These are phyloP conservation scores for Sialia sialis DNA, from an alignment of 2,113 vertebrate species.

Conservation along the genomic window DNA sequence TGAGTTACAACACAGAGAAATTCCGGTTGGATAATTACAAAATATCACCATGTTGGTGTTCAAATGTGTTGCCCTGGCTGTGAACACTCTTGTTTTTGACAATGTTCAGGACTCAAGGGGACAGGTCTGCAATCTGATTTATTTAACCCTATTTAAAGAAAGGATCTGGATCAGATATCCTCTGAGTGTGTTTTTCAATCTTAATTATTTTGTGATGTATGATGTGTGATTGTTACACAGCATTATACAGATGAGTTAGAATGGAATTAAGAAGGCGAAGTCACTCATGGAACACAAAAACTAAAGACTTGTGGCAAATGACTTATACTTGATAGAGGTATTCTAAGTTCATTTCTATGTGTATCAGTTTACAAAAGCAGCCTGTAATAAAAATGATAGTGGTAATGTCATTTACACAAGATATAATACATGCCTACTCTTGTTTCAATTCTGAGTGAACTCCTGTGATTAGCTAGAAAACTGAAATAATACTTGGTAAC, in stretches of 20 bases:
- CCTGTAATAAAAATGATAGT: neutral
- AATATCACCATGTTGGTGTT: neutral
- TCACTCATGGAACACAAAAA: neutral
- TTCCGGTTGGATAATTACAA: neutral
- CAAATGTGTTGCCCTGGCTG: neutral
- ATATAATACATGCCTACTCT: neutral
- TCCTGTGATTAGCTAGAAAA: neutral
- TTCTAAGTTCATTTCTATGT: neutral
- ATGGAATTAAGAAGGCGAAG: neutral
- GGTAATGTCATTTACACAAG: neutral
- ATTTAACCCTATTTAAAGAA: neutral
- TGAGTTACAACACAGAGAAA: neutral
- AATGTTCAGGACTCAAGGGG: neutral
- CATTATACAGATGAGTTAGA: neutral
- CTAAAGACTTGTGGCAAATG: neutral
- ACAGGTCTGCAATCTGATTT: neutral
- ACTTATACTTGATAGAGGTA: neutral
- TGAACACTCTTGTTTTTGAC: neutral
- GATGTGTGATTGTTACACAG: neutral
- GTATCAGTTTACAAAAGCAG: neutral
- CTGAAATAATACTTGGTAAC: neutral
- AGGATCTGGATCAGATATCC: neutral
- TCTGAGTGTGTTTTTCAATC: neutral
- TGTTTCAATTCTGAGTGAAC: neutral
- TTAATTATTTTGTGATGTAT: neutral